Conservation (phyloP, 2,113 vertebrate genomes). For the Ariopsis seemanni region DNA sequence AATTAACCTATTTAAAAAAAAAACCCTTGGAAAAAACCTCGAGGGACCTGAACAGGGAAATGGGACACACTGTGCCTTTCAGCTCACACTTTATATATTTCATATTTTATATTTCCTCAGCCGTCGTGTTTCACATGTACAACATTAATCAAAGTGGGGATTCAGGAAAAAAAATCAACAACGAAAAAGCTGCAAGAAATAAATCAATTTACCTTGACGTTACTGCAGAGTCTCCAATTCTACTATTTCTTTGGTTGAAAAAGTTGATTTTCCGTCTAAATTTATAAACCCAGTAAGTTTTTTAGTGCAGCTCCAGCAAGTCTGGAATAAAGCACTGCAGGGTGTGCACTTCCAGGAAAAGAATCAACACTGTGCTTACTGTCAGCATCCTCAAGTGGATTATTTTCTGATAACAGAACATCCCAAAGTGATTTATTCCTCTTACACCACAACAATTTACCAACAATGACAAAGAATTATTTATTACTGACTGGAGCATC, state of each 20-base stretch:
- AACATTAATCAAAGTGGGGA: not conserved
- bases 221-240: not conserved
- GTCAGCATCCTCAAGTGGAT: no score
- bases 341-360: no score
- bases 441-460: no score
- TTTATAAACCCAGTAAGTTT: no score
- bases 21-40: not conserved
- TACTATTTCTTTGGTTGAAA: not conserved
- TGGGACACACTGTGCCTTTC: not conserved
- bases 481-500: no score
- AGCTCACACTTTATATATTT: not conserved
- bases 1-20: not conserved
- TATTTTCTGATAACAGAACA: no score
- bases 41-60: not conserved
- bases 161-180: not conserved
- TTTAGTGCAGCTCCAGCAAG: no score
- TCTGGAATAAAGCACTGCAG: no score
- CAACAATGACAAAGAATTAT: no score
- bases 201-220: not conserved
- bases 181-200: not conserved
- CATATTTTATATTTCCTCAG: not conserved
- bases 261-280: no score
- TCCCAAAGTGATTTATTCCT: no score
- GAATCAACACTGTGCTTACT: no score
- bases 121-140: not conserved